Conservation (phyloP, 1,140 invertebrate species). For the Drosophila ohnishii region DNA sequence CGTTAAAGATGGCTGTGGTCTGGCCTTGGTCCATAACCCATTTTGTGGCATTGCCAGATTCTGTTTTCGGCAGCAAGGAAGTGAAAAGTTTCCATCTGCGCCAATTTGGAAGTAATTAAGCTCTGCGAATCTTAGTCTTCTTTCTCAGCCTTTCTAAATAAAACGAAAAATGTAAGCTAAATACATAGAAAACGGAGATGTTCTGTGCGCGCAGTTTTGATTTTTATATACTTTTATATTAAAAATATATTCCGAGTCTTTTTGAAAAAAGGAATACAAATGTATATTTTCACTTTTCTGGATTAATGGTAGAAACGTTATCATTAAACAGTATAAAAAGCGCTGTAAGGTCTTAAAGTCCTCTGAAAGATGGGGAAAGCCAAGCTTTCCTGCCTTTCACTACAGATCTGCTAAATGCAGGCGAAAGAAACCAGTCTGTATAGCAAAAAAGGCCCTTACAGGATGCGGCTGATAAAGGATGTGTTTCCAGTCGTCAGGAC, state of each 20-base stretch:
- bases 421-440: not conserved
- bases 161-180: not conserved
- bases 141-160: not conserved
- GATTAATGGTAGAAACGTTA: not conserved
- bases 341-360: not conserved
- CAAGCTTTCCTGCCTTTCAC: conserved; percentile 33
- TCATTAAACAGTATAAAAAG: not conserved
- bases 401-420: conserved; percentile 43
- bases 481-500: conserved; percentile 4
- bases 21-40: conserved; percentile 52
- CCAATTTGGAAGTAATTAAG: conserved; percentile 39
- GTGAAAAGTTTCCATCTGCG: conserved; percentile 17
- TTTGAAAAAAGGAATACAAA: not conserved
- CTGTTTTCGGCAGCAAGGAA: conserved; percentile 14
- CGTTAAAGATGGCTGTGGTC: conserved; percentile 38
- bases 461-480: conserved; percentile 1
- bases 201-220: not conserved
- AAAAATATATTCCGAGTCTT: not conserved
- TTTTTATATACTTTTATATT: too few species aligned
- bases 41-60: conserved; percentile 31
- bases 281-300: not conserved
- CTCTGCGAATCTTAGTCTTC: too few species aligned
- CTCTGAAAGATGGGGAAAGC: not conserved
- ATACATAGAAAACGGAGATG: not conserved
- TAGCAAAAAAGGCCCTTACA: conserved; percentile 1